Evolutionary conservation across 2,113 vertebrate genomes (phyloP), one percentile per base, ranked within the genome.

Genomic region (Nibea coibor): DNA sequence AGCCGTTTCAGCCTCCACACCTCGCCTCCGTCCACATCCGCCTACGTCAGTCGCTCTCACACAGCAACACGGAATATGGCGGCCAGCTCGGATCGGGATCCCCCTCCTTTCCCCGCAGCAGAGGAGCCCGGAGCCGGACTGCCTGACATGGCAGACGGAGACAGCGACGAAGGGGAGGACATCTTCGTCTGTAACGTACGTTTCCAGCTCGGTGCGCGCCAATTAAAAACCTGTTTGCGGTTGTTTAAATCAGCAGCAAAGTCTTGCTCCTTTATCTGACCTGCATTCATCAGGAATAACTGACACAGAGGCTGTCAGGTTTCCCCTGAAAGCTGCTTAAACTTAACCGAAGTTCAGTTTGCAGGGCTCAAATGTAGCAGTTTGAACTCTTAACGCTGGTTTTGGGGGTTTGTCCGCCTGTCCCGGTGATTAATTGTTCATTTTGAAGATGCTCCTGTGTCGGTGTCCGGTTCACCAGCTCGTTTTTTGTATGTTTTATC

Each of bases 131-230:
- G 93, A 42, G 90, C 87, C 1, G 85, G 50, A 57, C 88, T 79
- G 17, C 20, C 67, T n/a, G 92, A 92, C 43, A 88, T 85, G 73
- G 93, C 91, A 19, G 92, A 88, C 2, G 95, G 88, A 61, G 96
- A 97, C 92, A 97, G 96, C 74, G 94, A 95, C 82, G 97, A 98
- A 47, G 97, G 97, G 73, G 97, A 97, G 86, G 97, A 99, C 85
- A 97, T 98, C 62, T 99, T 99, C 81, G 96, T 95, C 4, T 95
- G 92, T 62, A 94, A 92, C 12, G 93, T 95, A 73, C 31, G 93
- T 75, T 45, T 10, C 4, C 22, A 5, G 24, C 10, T 51, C 14
- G 0, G 59, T 17, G 4, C 5, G 35, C 15, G 4, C 4, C 5
- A 2, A 4, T 59, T 47, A 0, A 0, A 0, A 5, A 3, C 7